phyloP scores from a whole-genome alignment of 2,113 vertebrate genomes.

The Oplegnathus fasciatus region DNA sequence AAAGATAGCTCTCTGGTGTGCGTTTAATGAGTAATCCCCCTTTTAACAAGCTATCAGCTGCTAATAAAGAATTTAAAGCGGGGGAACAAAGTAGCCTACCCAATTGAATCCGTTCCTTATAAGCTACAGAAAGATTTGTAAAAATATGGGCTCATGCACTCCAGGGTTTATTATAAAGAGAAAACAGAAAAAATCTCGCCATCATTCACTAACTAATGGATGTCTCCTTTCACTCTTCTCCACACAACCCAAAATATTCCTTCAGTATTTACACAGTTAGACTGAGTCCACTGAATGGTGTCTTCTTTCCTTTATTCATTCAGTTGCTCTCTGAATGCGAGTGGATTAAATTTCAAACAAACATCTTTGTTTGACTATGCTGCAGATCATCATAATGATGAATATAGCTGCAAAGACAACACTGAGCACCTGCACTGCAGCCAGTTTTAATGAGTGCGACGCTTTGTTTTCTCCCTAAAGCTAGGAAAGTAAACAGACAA shows the following conservation, averaged over 20 bases:
- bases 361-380: constrained; percentile 29
- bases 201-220: constrained; percentile 23
- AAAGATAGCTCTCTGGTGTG: neutral
- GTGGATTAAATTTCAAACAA: constrained; percentile 10
- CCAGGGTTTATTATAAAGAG: neutral
- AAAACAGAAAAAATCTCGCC: constrained; percentile 1
- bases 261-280: constrained; percentile 25
- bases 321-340: neutral
- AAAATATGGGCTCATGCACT: neutral
- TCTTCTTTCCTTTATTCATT: constrained; percentile 16
- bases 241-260: neutral
- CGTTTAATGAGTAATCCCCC: neutral
- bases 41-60: neutral
- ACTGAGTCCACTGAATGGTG: neutral
- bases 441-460: neutral
- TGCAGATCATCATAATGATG: constrained; percentile 2
- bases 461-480: constrained; percentile 17
- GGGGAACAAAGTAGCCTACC: neutral
- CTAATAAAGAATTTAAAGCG: neutral
- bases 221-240: neutral
- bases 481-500: constrained; percentile 10
- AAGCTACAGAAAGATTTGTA: neutral
- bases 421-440: constrained; percentile 28
- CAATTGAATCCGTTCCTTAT: neutral
- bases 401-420: constrained; percentile 8